Percentiles rank a stretch among this genome's conserved stretches.
Evolutionary conservation across 1,140 invertebrate species (phyloP).

Genomic region (Melitaea cinxia): DNA sequence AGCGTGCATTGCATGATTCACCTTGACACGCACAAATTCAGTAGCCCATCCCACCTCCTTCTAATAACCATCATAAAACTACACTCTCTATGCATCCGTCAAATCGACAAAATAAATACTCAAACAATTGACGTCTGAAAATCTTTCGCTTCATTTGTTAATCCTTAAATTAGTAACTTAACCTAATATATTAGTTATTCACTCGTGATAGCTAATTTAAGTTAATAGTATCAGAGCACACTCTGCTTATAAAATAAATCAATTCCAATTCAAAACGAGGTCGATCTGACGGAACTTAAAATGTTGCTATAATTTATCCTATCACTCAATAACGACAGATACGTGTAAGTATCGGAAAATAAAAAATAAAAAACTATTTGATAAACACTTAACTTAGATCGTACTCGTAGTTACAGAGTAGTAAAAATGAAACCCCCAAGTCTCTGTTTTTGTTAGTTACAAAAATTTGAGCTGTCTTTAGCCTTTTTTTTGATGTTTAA

Average conservation of each 20-base stretch:
- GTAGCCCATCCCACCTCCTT: slow-evolving; percentile 70
- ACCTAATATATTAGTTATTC: too few species aligned
- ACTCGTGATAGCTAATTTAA: too few species aligned
- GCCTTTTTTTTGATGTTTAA: slow-evolving; percentile 2
- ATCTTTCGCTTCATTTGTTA: background rate
- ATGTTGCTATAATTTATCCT: background rate
- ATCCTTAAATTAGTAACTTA: background rate
- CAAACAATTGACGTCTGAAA: background rate
- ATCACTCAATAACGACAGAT: background rate
- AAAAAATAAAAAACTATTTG: background rate
- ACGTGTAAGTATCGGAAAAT: background rate
- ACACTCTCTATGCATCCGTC: slow-evolving; percentile 18
- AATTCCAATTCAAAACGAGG: background rate
- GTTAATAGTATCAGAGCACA: too few species aligned
- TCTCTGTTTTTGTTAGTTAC: background rate
- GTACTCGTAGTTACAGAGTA: background rate
- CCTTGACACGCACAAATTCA: slow-evolving; percentile 44
- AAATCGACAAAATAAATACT: slow-evolving; percentile 1
- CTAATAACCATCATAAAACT: slow-evolving; percentile 39
- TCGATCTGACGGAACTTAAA: slow-evolving; percentile 1
- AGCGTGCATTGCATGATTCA: slow-evolving; percentile 67
- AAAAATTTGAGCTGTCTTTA: slow-evolving; percentile 49
- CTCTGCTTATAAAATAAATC: background rate
- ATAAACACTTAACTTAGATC: background rate
- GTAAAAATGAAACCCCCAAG: background rate